phyloP scores from a whole-genome alignment of 1,140 invertebrate species.

The Zelostemma sp. region DNA sequence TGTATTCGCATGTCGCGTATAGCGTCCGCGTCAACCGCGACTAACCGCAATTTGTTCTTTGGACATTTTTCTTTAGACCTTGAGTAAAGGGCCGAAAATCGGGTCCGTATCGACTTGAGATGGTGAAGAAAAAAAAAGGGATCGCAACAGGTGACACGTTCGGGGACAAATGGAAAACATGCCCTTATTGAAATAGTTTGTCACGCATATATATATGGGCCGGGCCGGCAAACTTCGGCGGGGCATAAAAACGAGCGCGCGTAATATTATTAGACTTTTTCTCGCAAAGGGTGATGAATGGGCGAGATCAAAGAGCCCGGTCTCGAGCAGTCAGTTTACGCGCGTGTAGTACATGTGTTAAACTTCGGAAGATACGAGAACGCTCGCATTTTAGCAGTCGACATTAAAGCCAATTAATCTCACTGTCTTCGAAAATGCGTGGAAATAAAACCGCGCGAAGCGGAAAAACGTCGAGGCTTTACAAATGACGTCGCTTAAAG shows the following conservation, averaged over 20 bases:
- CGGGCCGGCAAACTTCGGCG: constrained; percentile 25
- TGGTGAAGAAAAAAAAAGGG: no score
- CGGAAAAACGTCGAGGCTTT: no score
- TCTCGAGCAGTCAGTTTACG: constrained; percentile 66
- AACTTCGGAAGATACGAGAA: constrained; percentile 31
- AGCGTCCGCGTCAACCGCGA: no score
- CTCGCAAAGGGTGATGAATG: constrained; percentile 67
- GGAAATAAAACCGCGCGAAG: no score
- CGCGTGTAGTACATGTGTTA: constrained; percentile 69
- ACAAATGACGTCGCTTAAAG: no score
- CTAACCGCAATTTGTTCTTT: no score
- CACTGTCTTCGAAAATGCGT: not conserved
- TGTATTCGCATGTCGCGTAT: no score
- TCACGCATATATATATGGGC: constrained; percentile 17
- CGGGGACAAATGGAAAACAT: constrained; percentile 5
- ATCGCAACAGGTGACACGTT: no score
- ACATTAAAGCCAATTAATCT: not conserved
- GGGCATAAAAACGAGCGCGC: constrained; percentile 39
- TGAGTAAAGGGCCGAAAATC: no score
- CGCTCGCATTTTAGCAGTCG: not conserved
- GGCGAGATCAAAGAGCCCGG: constrained; percentile 65
- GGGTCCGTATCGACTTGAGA: no score
- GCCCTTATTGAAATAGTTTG: constrained; percentile 1
- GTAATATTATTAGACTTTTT: constrained; percentile 69
- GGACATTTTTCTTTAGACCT: no score